Evolutionary conservation across 1,140 invertebrate genomes (phyloP), one percentile per base, ranked within the genome.

Genomic region (Bombus superbus): DNA sequence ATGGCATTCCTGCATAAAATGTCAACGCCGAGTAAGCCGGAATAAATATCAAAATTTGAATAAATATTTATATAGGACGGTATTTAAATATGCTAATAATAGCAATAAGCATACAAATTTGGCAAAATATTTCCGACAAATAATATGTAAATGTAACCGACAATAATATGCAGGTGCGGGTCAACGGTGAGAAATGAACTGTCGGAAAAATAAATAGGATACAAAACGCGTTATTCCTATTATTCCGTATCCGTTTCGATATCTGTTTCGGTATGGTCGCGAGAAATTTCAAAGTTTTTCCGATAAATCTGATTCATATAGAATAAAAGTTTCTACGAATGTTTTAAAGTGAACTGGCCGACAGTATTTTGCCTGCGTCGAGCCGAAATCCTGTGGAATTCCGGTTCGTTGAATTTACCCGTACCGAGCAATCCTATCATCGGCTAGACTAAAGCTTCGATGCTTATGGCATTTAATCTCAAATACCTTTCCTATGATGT

Each of bases 401-500:
- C 44, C 76, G 1, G 32, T 71, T 44, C 47, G 66, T 38, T 38
- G 42, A 72, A 59, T 81, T 81, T 68, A 81, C 74, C 25, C 79
- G 66, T 35, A 28, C 62, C 44, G 13, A 38, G n/a, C 28, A 74
- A 81, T 85, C 69, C 71, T 74, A 81, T 81, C 79, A 68, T 35
- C 59, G 59, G 53, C 32, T 40, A 22, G 32, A 68, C 71, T 66
- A 68, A 78, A 89, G 80, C 68, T 82, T 64, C 79, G 44, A 62
- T 69, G 87, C 44, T 89, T 89, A 80, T 77, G 77, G 88, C 40
- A 77, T 89, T 86, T 89, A 64, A 66, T 89, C 81, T 59, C 35
- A 18, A 74, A 81, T 81, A 53, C 83, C 83, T 59, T 85, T 72
- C 64, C 53, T 47, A 85, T 59, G 18, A 53, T 40, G 44, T 38